Evolutionary conservation across 2,797 vertebrate species (phyloP).

Genomic region (Schizopygopsis malacanthus): DNA sequence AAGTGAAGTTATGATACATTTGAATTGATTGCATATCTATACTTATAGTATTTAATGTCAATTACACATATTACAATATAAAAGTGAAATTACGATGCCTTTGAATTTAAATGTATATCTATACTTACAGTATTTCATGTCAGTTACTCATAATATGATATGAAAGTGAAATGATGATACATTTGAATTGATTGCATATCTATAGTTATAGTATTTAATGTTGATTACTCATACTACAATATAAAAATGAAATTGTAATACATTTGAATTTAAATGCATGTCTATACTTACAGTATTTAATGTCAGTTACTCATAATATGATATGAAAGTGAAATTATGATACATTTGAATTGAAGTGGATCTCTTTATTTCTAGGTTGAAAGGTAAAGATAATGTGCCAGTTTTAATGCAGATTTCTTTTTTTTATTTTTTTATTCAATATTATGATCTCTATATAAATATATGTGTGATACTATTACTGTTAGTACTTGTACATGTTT

Average conservation of each 20-base stretch:
- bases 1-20: not conserved
- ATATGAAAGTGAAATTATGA: not conserved
- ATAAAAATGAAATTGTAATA: not conserved
- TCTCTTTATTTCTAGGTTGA: not conserved
- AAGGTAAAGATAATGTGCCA: not conserved
- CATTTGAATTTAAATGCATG: too few species aligned
- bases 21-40: not conserved
- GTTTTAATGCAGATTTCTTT: not conserved
- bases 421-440: not conserved
- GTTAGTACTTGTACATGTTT: not conserved
- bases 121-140: too few species aligned
- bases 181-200: not conserved
- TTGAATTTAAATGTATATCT: too few species aligned
- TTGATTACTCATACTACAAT: too few species aligned
- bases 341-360: not conserved
- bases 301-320: not conserved
- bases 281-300: too few species aligned
- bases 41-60: too few species aligned
- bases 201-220: too few species aligned
- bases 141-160: too few species aligned
- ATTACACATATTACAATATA: too few species aligned
- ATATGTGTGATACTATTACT: not conserved
- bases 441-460: not conserved
- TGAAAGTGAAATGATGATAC: not conserved
- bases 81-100: too few species aligned